Evolutionary conservation across 2,113 vertebrate genomes (phyloP).

Genomic region (Bos taurus): DNA sequence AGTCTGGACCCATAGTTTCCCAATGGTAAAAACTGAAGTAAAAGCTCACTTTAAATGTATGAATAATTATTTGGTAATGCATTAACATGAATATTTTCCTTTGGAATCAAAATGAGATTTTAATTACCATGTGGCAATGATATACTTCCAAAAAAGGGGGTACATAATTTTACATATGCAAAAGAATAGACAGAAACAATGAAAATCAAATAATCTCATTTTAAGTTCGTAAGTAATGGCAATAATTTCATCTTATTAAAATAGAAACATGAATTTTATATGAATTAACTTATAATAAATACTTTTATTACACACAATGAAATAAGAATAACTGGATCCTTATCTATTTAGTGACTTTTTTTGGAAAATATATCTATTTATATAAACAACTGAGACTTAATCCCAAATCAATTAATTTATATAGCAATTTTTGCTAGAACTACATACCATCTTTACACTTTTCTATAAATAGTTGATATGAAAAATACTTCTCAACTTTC

Average conservation of each 20-base stretch:
- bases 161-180: background rate
- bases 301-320: background rate
- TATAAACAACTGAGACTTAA: slow-evolving; percentile 8
- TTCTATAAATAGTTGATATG: background rate
- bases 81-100: background rate
- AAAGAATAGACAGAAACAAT: background rate
- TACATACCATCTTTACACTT: background rate
- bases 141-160: slow-evolving; percentile 7
- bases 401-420: background rate
- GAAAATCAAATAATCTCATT: slow-evolving; percentile 25
- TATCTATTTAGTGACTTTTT: background rate
- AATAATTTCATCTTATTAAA: background rate
- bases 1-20: background rate
- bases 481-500: slow-evolving; percentile 11
- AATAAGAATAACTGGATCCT: background rate
- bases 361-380: background rate
- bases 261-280: slow-evolving; percentile 15
- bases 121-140: background rate
- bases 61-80: background rate
- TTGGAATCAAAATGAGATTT: slow-evolving; percentile 22
- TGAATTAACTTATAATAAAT: background rate
- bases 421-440: background rate
- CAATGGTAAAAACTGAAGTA: background rate
- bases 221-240: background rate
- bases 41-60: slow-evolving; percentile 17